Base-by-base conservation (phyloP, 2,113 vertebrate species). In the Microcebus tavaratra region DNA sequence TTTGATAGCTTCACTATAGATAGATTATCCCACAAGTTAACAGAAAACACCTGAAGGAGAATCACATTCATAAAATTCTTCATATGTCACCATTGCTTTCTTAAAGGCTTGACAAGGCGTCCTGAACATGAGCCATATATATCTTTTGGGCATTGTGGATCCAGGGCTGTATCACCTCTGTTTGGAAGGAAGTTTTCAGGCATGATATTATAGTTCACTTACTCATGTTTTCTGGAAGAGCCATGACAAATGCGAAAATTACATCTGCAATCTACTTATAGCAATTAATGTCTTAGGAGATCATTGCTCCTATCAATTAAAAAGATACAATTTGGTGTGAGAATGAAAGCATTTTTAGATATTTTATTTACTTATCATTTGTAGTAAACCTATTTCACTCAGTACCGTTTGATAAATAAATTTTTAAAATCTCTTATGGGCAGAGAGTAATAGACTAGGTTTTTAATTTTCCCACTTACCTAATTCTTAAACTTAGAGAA, bases 61-160 rank as follows among this genome's bases (percentile, higher is more conserved):
- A 87, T 68, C 6, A 27, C 20, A 88, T 96, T 45, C 45, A 42
- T 1, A 0, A 45, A 10, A 72, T 63, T 79, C 39, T 15, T 78
- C 21, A 25, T 39, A 39, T 6, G 6, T 3, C 15, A 21, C 5
- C 97, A 97, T 97, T 98, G 98, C 97, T 98, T 99, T 98, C 98
- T 98, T 98, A 98, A 99, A 98, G 95, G 97, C 81, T 98, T 98
- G 90, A 98, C 98, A 96, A 97, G 92, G 97, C 98, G 98, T 97
- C 98, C 99, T 99, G 98, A 99, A 99, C 98, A 97, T 97, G 45
- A 97, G 98, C 97, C 98, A 98, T 98, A 98, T 98, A 98, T 98
- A 94, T 97, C 93, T 95, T 98, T 98, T 98, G 96, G 97, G 96
- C 94, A 95, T 97, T 98, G 97, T 96, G 98, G 97, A 98, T 96